These are phyloP conservation scores for Linyphia triangularis DNA, from an alignment of 2,888 invertebrate species.

Conservation along the genomic window DNA sequence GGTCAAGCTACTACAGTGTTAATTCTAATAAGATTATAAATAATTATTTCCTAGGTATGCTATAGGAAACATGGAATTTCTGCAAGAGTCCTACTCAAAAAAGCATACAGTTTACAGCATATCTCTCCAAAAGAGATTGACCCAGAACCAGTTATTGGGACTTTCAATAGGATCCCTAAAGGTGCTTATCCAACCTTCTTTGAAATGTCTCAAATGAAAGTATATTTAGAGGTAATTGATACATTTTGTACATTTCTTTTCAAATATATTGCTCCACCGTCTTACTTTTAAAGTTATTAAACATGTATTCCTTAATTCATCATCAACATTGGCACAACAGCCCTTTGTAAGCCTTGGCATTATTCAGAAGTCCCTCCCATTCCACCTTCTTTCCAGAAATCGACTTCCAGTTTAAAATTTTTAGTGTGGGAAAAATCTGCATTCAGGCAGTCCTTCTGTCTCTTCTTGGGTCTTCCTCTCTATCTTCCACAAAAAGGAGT, in stretches of 20 bases:
- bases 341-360: background rate
- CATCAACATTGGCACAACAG: background rate
- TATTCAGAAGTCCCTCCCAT: no score
- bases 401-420: no score
- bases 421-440: no score
- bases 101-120: conserved; percentile 48
- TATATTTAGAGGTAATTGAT: conserved; percentile 46
- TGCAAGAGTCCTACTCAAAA: conserved; percentile 46
- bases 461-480: no score
- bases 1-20: no score
- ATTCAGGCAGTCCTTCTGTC: no score
- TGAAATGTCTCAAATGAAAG: conserved; percentile 62
- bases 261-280: background rate
- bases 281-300: background rate
- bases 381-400: no score
- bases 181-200: conserved; percentile 64
- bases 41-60: conserved; percentile 28
- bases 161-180: conserved; percentile 35
- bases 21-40: no score
- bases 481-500: no score
- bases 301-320: no score
- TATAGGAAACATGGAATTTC: conserved; percentile 57
- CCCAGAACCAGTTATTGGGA: conserved; percentile 35
- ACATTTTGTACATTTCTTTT: background rate
- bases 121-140: conserved; percentile 20